phyloP scores from a whole-genome alignment of 1,140 invertebrate genomes.

The Papilio dardanus region DNA sequence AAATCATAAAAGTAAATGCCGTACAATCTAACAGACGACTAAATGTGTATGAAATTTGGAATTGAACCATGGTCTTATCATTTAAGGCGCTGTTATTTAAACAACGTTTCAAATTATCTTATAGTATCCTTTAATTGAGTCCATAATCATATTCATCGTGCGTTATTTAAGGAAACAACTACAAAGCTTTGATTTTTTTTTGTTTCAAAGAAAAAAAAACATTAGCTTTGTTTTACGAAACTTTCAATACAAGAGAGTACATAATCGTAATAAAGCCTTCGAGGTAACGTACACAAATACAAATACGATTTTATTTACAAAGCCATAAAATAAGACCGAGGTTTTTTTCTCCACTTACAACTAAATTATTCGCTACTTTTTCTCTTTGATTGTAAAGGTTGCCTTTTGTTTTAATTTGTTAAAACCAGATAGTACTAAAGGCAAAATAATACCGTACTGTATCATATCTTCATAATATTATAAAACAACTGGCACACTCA shows the following conservation, averaged over 20 bases:
- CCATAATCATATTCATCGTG: too few relatives aligned
- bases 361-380: neutral
- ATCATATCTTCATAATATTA: too few relatives aligned
- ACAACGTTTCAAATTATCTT: too few relatives aligned
- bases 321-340: neutral
- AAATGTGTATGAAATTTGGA: too few relatives aligned
- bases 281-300: neutral
- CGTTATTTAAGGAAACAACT: too few relatives aligned
- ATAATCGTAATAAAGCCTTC: neutral
- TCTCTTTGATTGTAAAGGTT: constrained; percentile 1
- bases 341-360: neutral
- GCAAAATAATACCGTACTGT: neutral
- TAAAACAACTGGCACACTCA: too few relatives aligned
- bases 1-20: too few relatives aligned
- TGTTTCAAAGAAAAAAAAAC: neutral
- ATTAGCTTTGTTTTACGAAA: neutral
- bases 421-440: neutral
- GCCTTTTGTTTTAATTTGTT: neutral
- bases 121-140: too few relatives aligned
- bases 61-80: too few relatives aligned
- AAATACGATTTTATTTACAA: neutral
- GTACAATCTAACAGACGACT: too few relatives aligned
- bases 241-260: neutral
- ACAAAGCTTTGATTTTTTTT: neutral
- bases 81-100: too few relatives aligned